Percentiles rank a stretch among this genome's conserved stretches.
Conservation (phyloP, 2,888 invertebrate genomes). For the Hesperia comma region DNA sequence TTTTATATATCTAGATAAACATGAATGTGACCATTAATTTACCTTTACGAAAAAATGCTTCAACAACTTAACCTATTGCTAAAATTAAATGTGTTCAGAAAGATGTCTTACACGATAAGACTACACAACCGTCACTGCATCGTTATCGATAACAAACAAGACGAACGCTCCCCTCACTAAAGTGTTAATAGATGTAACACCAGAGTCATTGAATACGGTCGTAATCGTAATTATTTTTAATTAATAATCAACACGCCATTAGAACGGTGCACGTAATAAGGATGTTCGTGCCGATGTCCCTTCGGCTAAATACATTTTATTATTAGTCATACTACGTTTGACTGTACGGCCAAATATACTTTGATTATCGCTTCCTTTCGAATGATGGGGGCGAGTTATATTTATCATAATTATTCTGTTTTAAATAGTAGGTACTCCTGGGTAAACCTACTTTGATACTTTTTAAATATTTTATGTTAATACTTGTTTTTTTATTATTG, state of each 20-base stretch:
- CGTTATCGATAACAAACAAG: slow-evolving; percentile 37
- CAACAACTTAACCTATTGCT: too few species aligned
- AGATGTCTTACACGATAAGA: too few species aligned
- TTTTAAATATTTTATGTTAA: too few species aligned
- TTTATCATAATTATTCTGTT: background rate
- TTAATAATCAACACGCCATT: slow-evolving; percentile 83
- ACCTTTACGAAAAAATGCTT: too few species aligned
- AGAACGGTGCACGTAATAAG: slow-evolving; percentile 76
- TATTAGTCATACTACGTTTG: slow-evolving; percentile 36
- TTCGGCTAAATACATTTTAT: slow-evolving; percentile 63
- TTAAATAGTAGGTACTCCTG: background rate
- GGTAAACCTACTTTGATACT: too few species aligned
- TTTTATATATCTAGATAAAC: too few species aligned
- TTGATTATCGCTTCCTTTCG: slow-evolving; percentile 8
- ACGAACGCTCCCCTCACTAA: slow-evolving; percentile 56
- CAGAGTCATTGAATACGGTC: slow-evolving; percentile 84
- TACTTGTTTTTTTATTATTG: too few species aligned
- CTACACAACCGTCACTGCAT: background rate
- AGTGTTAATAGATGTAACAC: slow-evolving; percentile 80
- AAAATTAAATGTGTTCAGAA: background rate
- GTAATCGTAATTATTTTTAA: slow-evolving; percentile 84
- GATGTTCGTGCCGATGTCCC: slow-evolving; percentile 80
- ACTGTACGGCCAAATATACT: background rate
- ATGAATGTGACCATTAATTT: too few species aligned
- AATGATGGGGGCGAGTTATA: background rate